Conservation (phyloP, 2,113 vertebrate genomes). For the Acrocephalus arundinaceus region DNA sequence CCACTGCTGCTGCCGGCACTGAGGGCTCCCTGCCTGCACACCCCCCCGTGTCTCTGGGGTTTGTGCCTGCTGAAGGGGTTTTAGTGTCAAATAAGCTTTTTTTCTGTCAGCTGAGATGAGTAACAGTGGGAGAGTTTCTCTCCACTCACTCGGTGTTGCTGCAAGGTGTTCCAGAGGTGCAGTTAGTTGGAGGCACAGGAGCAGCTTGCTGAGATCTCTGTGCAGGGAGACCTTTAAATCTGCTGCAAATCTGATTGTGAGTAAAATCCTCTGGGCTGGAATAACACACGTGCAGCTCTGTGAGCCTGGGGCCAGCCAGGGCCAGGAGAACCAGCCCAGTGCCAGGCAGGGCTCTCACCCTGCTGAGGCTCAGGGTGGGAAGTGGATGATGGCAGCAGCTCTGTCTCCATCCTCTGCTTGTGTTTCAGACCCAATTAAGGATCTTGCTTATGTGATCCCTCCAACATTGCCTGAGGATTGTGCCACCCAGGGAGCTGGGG, state of each 20-base stretch:
- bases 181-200: neutral
- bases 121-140: neutral
- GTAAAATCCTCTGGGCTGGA: neutral
- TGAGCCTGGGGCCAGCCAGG: neutral
- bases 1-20: fast-evolving
- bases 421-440: fast-evolving
- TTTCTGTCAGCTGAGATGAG: neutral
- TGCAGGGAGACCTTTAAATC: neutral
- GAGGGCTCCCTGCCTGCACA: neutral
- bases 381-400: neutral
- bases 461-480: neutral
- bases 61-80: neutral
- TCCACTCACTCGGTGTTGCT: neutral
- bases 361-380: neutral
- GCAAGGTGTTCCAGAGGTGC: neutral
- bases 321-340: neutral
- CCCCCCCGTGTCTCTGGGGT: neutral
- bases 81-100: neutral
- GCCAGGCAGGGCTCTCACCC: neutral
- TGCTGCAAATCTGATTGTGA: neutral
- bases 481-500: fast-evolving
- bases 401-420: neutral
- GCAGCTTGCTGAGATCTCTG: neutral
- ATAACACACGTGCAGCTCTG: neutral
- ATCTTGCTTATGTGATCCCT: neutral